Evolutionary conservation across 1,140 invertebrate genomes (phyloP), one percentile per base, ranked within the genome.

Genomic region (Diplogasteroides magnus): DNA sequence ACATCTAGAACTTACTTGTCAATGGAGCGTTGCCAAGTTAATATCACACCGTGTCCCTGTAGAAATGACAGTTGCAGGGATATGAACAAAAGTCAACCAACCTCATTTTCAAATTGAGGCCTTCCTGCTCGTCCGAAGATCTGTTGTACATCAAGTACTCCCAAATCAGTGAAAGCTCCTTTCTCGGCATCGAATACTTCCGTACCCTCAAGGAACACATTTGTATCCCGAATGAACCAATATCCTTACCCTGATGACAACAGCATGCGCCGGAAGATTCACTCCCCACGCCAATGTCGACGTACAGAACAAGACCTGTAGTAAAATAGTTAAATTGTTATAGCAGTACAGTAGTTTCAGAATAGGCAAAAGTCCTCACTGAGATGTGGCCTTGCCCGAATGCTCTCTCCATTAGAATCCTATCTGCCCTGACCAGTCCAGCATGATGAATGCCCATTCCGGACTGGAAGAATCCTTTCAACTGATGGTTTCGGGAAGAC

Each of bases 271-370:
- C 0, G 96, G 96, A 73, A 99, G 86, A 86, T 99, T 99, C 0
- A 99, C 95, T 76, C 97, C 97, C 97, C 97, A 99, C 28, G 97
- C 97, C 13, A 99, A 86, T 0, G 97, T 99, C 0, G 96, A 91
- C 0, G 97, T 99, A 84, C 95, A 98, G 13, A 95, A 91, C 0
- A 99, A 85, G 2, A 97, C 93, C 82, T 92, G 93, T 64, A 62
- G 25, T 61, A 59, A 25, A n/a, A 63, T n/a, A n/a, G n/a, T n/a
- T n/a, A n/a, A n/a, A n/a, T n/a, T n/a, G n/a, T n/a, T n/a, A n/a
- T n/a, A n/a, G n/a, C n/a, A n/a, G n/a, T n/a, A n/a, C n/a, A n/a
- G n/a, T n/a, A n/a, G n/a, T n/a, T n/a, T n/a, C 26, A 64, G 26
- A 64, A 64, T 14, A 15, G 55, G 23, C 23, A 23, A 56, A 19